Conservation (phyloP, 2,888 invertebrate genomes). For the Mayetiola destructor region DNA sequence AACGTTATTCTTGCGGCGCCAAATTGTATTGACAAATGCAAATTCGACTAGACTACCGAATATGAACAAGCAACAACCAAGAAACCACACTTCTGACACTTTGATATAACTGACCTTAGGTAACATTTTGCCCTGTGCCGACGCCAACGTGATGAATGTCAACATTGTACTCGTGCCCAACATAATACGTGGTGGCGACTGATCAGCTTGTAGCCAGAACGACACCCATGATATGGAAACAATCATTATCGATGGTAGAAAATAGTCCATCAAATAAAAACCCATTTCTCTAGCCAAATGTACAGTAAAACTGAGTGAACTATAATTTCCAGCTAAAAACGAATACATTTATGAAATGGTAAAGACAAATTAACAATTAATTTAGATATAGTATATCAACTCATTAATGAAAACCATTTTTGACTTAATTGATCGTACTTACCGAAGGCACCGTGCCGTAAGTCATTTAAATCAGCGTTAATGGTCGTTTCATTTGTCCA, state of each 20-base stretch:
- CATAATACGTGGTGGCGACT: slow-evolving; percentile 67
- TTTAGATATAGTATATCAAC: neutral
- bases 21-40: slow-evolving; percentile 79
- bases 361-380: neutral
- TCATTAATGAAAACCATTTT: neutral
- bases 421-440: slow-evolving; percentile 24
- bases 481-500: slow-evolving; percentile 58
- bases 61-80: slow-evolving; percentile 70
- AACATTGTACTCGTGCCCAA: slow-evolving; percentile 73
- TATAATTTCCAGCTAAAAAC: slow-evolving; percentile 61
- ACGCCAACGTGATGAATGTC: slow-evolving; percentile 74
- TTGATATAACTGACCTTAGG: slow-evolving; percentile 84
- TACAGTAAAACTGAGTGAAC: slow-evolving; percentile 63
- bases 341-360: neutral
- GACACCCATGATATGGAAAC: slow-evolving; percentile 81
- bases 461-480: slow-evolving; percentile 50
- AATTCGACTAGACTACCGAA: slow-evolving; percentile 76
- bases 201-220: slow-evolving; percentile 78
- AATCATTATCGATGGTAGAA: slow-evolving; percentile 72
- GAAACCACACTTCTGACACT: slow-evolving; percentile 80
- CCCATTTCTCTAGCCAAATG: slow-evolving; percentile 68
- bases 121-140: slow-evolving; percentile 68
- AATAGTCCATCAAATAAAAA: slow-evolving; percentile 78
- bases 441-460: slow-evolving; percentile 59
- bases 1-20: slow-evolving; percentile 52